Conservation (phyloP, 1,140 invertebrate genomes). For the Drosophila teissieri region DNA sequence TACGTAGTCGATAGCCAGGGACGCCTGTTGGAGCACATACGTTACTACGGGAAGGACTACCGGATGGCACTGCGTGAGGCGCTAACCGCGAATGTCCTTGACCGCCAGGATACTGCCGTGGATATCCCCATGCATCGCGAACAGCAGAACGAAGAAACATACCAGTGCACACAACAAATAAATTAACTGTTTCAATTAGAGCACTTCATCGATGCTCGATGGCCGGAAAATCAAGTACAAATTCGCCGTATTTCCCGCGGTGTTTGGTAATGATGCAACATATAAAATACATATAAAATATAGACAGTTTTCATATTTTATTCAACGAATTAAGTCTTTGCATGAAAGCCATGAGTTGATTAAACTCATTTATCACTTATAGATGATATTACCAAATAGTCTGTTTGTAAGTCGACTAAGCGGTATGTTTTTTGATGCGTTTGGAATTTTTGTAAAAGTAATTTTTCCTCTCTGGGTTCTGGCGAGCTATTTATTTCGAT, state of each 20-base stretch:
- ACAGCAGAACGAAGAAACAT: background rate
- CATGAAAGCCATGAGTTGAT: too few species aligned
- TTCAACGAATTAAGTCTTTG: too few species aligned
- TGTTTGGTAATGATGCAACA: background rate
- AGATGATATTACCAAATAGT: too few species aligned
- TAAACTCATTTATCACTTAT: too few species aligned
- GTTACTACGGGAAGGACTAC: slow-evolving; percentile 57
- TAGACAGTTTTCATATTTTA: background rate
- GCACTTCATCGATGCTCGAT: background rate
- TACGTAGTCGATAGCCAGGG: slow-evolving; percentile 48
- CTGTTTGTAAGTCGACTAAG: background rate
- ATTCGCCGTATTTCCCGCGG: background rate
- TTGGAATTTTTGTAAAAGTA: too few species aligned
- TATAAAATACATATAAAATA: background rate
- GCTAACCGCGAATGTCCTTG: background rate
- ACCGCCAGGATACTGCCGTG: background rate
- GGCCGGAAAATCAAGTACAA: background rate
- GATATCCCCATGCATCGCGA: background rate
- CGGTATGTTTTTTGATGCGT: too few species aligned
- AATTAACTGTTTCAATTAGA: background rate
- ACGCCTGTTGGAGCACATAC: slow-evolving; percentile 49
- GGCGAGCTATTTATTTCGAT: slow-evolving; percentile 1
- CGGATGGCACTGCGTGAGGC: slow-evolving; percentile 44
- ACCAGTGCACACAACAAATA: background rate
- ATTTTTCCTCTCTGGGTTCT: background rate